Percentiles rank a stretch among this genome's conserved stretches.
phyloP scores from a whole-genome alignment of 2,113 vertebrate species.

The Centropristis striata region DNA sequence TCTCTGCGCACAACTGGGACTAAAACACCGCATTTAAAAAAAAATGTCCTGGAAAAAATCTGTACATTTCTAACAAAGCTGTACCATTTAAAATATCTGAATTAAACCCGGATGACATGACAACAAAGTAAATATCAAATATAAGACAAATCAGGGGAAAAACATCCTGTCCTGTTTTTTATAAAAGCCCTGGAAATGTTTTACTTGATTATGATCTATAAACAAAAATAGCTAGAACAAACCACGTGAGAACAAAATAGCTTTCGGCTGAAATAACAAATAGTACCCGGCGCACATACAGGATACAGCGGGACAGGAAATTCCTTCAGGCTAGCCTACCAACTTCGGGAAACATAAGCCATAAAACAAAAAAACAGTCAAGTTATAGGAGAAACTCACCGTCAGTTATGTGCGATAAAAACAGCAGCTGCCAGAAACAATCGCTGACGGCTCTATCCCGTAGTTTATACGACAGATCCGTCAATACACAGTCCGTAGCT shows the following conservation, averaged over 20 bases:
- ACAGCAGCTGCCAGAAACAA: slow-evolving; percentile 12
- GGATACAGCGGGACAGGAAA: slow-evolving; percentile 62
- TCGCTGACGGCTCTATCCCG: slow-evolving; percentile 4
- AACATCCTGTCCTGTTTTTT: no score
- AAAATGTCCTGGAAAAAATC: not conserved
- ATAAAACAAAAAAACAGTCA: slow-evolving; percentile 6
- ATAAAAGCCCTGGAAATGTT: not conserved
- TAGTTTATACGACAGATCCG: slow-evolving; percentile 21
- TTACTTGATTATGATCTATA: not conserved
- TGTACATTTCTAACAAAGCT: not conserved
- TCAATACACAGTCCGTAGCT: slow-evolving; percentile 40
- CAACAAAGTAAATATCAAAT: not conserved
- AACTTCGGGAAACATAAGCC: slow-evolving; percentile 58
- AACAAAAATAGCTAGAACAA: not conserved
- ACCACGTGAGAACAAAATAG: not conserved
- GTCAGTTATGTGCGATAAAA: slow-evolving; percentile 19
- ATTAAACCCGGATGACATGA: not conserved
- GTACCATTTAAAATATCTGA: not conserved
- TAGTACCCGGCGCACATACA: slow-evolving; percentile 2
- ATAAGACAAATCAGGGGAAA: not conserved
- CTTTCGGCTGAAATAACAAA: not conserved
- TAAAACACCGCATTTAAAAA: not conserved
- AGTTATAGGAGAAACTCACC: slow-evolving; percentile 62
- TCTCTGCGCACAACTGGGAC: slow-evolving; percentile 31
- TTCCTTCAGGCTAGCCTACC: slow-evolving; percentile 46